Base-by-base conservation (phyloP, 2,797 vertebrate species). In the Cephalopachus bancanus region DNA sequence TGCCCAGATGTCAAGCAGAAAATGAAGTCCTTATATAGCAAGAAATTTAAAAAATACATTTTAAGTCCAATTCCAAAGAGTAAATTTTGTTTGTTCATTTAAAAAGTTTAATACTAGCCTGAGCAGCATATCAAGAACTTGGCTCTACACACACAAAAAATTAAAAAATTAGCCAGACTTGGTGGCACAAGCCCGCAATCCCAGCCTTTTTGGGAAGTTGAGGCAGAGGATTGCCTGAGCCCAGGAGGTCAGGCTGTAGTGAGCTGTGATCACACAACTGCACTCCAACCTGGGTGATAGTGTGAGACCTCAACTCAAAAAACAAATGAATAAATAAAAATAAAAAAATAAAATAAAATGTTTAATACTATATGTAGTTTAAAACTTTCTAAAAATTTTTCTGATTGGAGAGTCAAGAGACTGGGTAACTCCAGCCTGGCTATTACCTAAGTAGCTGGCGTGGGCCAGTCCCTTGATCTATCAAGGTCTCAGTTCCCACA, bases 31-130 rank as follows among this genome's bases (percentile, higher is more conserved):
- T 72, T 83, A 7, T 51, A 30, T 10, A 96, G n/a, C 22, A 53
- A 96, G 53, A 95, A 92, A 83, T 74, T 53, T 20, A 94, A 88
- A 49, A 76, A 92, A 91, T 81, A 96, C 75, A 75, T 78, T 89
- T 94, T 78, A 91, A 96, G 64, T 76, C 44, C 30, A 79, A 91
- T 78, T 85, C 86, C 90, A 87, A 94, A 90, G 14, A 87, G n/a
- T 67, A 94, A 83, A 83, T 75, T 79, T 95, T 59, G 64, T 91
- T 76, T 89, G 2, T 88, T 71, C 33, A 62, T 75, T 93, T 79
- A 53, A 83, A 44, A 90, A 92, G n/a, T 76, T 83, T 88, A 92
- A 62, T 75, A 88, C 60, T 76, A 3, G 37, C 44, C 44, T 44
- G 44, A 44, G 44, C 44, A 44, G 4, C 44, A 44, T 44, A 44